phyloP scores from a whole-genome alignment of 2,888 invertebrate species.

The Myopa tessellatipennis region DNA sequence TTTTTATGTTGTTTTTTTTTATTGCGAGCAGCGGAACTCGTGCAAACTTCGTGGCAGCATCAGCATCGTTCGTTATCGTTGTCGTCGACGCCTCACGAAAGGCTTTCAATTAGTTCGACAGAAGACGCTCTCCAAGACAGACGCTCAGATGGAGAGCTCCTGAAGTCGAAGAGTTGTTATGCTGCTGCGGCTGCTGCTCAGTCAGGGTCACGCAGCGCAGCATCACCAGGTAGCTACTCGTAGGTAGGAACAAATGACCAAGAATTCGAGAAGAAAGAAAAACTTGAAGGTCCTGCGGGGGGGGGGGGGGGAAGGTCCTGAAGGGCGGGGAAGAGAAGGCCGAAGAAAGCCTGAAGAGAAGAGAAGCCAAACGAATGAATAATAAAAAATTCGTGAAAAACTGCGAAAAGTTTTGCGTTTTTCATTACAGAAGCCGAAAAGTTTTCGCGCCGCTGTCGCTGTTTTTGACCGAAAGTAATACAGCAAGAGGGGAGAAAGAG shows the following conservation, averaged over 20 bases:
- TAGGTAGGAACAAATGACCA: slow-evolving; percentile 11
- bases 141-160: neutral
- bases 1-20: neutral
- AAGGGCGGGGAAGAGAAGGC: neutral
- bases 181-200: neutral
- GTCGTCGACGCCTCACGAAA: slow-evolving; percentile 48
- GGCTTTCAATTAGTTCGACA: slow-evolving; percentile 57
- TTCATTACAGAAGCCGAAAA: slow-evolving; percentile 27
- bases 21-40: neutral
- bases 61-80: slow-evolving; percentile 1
- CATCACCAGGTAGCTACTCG: neutral
- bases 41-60: slow-evolving; percentile 32
- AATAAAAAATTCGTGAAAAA: slow-evolving; percentile 24
- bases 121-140: slow-evolving; percentile 12
- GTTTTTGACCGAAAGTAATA: slow-evolving; percentile 27
- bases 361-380: slow-evolving; percentile 6
- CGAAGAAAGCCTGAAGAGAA: too few species aligned
- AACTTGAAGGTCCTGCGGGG: neutral
- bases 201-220: neutral
- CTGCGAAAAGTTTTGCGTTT: slow-evolving; percentile 29
- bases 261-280: slow-evolving; percentile 6
- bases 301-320: neutral
- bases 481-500: neutral
- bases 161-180: neutral
- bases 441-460: slow-evolving; percentile 20